phyloP scores from a whole-genome alignment of 2,113 vertebrate species.

The Rousettus leschenaultii region DNA sequence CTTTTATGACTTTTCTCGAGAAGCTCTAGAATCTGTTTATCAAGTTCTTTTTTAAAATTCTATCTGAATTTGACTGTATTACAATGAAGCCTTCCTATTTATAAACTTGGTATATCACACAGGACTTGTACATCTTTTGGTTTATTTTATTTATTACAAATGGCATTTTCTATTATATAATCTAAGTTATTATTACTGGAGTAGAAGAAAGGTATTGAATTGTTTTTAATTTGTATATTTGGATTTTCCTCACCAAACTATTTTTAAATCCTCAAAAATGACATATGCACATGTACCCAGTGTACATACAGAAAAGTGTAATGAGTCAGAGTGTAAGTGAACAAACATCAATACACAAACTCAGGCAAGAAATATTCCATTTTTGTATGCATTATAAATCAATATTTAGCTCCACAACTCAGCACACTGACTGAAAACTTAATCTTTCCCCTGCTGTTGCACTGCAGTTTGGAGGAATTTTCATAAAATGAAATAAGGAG shows the following conservation, averaged over 20 bases:
- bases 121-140: not conserved
- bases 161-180: not conserved
- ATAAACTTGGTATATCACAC: not conserved
- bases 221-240: not conserved
- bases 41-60: not conserved
- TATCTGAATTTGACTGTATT: not conserved
- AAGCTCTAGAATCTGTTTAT: not conserved
- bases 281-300: not conserved
- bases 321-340: not conserved
- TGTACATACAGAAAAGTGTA: not conserved
- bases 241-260: not conserved
- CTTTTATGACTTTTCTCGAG: not conserved
- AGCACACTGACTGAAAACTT: not conserved
- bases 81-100: not conserved
- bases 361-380: not conserved
- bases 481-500: not conserved
- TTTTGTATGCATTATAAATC: not conserved
- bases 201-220: not conserved
- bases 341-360: not conserved
- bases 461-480: not conserved
- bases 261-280: not conserved
- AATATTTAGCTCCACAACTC: not conserved
- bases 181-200: not conserved
- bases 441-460: fast-evolving
- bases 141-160: not conserved